Base-by-base conservation (phyloP, 2,113 vertebrate species). In the Hypocryptadius cinnamomeus region DNA sequence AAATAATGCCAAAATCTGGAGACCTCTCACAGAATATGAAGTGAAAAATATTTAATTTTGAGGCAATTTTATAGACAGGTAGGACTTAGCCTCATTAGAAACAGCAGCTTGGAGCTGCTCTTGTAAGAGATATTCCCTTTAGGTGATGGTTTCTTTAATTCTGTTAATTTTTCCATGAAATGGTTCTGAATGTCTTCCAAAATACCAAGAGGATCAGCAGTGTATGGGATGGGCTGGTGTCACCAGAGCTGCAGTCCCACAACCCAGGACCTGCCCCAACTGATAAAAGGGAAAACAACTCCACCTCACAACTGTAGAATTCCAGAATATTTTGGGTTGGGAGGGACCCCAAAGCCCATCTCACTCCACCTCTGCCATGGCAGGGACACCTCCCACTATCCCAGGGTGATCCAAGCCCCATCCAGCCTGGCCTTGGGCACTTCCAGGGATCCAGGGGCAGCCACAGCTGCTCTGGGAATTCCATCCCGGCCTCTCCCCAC, bases 401-500 rank as follows among this genome's bases (percentile, higher is more conserved):
- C 33, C 45, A 39, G 15, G 8, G 0, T 42, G 31, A 0, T 28
- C 66, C 50, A 51, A 27, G 25, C 8, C 5, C 5, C 9, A 10
- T 51, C 45, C 54, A 72, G 0, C 22, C 59, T 23, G 59, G 10
- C 44, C 44, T 57, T 9, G 37, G 31, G 0, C 44, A 51, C 7
- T 68, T 0, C 35, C 31, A 76, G 61, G 53, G 31, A 51, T 66
- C 25, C 70, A 40, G 50, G 23, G 23, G 12, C 28, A 84, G 70
- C 50, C 70, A 35, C 60, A 57, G 44, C 20, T 24, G 0, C 10
- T 66, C 51, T 66, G 44, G 42, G 10, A 23, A 65, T 3, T 15
- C 60, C 12, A 6, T 0, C 0, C n/a, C 69, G 35, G 35, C 0
- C 0, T 12, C 28, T 76, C 15, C 0, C 12, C n/a, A 48, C 15